Evolutionary conservation across 2,888 invertebrate genomes (phyloP).

Genomic region (Drosophila vallismaia): DNA sequence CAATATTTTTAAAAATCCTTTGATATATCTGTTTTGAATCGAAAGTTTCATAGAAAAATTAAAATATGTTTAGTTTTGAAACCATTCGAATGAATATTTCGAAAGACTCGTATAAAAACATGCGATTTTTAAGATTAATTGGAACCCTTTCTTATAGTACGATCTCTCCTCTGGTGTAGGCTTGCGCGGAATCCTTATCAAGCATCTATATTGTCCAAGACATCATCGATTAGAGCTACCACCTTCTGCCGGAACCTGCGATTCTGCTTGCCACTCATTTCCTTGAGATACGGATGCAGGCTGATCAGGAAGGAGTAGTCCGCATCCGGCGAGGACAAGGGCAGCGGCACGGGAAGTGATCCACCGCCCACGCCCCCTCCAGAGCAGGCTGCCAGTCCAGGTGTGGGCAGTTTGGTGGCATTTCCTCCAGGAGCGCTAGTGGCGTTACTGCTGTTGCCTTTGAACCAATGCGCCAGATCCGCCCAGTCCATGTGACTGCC

Average conservation of each 20-base stretch:
- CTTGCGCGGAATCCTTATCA: constrained; percentile 21
- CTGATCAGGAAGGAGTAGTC: constrained; percentile 81
- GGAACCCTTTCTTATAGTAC: background rate
- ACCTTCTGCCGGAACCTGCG: constrained; percentile 81
- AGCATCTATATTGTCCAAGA: constrained; percentile 74
- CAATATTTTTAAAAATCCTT: background rate
- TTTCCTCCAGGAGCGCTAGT: constrained; percentile 1
- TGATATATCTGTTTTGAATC: background rate
- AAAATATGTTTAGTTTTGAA: background rate
- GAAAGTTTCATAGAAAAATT: too few relatives aligned
- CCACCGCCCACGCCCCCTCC: background rate
- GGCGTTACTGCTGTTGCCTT: constrained; percentile 47
- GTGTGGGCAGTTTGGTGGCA: constrained; percentile 33
- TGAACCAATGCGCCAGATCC: constrained; percentile 79
- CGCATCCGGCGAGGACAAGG: constrained; percentile 66
- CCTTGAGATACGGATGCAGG: constrained; percentile 80
- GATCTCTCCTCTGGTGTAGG: background rate
- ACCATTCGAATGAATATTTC: background rate
- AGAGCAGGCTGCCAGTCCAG: constrained; percentile 15
- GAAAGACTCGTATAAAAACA: too few relatives aligned
- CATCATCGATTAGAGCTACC: constrained; percentile 78
- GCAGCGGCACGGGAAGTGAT: constrained; percentile 23
- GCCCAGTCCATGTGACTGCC: constrained; percentile 71
- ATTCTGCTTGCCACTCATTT: constrained; percentile 81
- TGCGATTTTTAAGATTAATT: background rate